Base-by-base conservation (phyloP, 2,113 vertebrate species). In the Ameiurus melas region DNA sequence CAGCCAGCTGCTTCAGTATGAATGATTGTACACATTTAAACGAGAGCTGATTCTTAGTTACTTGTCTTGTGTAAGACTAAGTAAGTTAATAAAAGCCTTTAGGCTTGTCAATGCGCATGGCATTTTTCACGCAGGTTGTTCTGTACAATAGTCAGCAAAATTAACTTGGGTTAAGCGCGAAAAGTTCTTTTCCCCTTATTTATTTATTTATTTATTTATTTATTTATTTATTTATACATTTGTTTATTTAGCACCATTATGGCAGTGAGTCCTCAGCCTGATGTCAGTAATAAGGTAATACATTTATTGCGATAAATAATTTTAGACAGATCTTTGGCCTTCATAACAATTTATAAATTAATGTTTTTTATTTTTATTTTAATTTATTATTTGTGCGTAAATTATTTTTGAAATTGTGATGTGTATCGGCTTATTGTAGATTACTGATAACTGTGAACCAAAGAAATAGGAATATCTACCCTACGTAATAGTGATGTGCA, bases 61-160 rank as follows among this genome's bases (percentile, higher is more conserved):
- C 83, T 88, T 39, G 47, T 68, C 27, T 78, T 66, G 62, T 5
- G 33, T 47, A 73, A 13, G 22, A 78, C 58, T 68, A 80, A 88
- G 25, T 78, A 58, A 88, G 51, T 70, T 68, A 84, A 88, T 51
- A 85, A 66, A 66, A 33, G 51, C 36, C 82, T 78, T 78, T 5
- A 55, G 57, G 47, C 71, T 85, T 78, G 22, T 71, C 66, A 75
- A 51, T 58, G 27, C 78, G 57, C 25, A 66, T 36, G 27, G 57
- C 22, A 36, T 53, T 55, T 53, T n/a, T 79, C 60, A 47, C n/a
- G 27, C 51, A 57, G 4, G 51, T 62, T 16, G 5, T 36, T 62
- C 36, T 62, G 17, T 83, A 19, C 47, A 83, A 17, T 68, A 47
- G 5, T 83, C 66, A 83, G 66, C 25, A 64, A 64, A 88, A 88